Base-by-base conservation (phyloP, 1,140 invertebrate species). In the Caenorhabditis remanei region DNA sequence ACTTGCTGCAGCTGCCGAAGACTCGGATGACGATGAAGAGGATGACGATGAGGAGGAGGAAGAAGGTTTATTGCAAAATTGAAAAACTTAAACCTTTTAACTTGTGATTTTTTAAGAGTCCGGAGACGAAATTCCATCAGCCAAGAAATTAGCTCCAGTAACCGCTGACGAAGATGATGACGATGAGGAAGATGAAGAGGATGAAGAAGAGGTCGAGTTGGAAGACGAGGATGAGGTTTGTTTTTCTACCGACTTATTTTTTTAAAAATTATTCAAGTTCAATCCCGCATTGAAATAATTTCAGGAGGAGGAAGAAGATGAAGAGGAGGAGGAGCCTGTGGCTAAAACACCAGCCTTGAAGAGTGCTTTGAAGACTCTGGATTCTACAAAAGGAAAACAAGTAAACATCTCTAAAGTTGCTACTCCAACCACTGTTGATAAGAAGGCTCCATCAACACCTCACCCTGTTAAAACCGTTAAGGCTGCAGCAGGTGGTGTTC, bases 391-490 rank as follows among this genome's bases (percentile, higher is more conserved):
- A 58, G 63, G n/a, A 82, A 87, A 87, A 32, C 56, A 87, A 48
- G 86, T 87, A n/a, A 82, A 87, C 61, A 84, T 87, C 46, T 16
- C 79, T 41, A 56, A 14, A 8, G 58, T 67, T 53, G 41, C 46
- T 16, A 87, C 86, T n/a, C 86, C 86, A 19, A 58, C 79, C 7
- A 84, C 86, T n/a, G 79, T 63, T 43, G 86, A 55, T n/a, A 87
- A 87, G 61, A 88, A 88, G 53, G 75, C 87, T 56, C 87, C 87
- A 21, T 16, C 75, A 1, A 88, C 87, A 19, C 87, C 87, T 24
- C 87, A 88, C 46, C 87, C 87, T 0, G 71, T 46, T 5, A 79
- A 79, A 14, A 46, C n/a, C 5, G 32, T 40, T 5, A 88, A 83
- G 40, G 82, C 21, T 24, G 55, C 67, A 46, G 46, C 55, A 8